Conservation (phyloP, 1,140 invertebrate genomes). For the Trinorchestia longiramus region DNA sequence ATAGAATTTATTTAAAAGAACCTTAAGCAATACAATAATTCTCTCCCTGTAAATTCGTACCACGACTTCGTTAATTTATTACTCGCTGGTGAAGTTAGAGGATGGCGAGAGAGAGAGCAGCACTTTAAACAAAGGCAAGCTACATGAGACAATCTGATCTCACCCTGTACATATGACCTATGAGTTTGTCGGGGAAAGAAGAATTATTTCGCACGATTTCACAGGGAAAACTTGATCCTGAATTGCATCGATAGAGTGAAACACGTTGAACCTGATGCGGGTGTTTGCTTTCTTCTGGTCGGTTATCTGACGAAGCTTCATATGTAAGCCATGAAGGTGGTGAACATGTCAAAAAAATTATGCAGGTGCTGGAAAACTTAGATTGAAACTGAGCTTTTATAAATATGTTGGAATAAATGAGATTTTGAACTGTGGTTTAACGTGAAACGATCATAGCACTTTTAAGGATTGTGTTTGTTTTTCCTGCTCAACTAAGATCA, state of each 20-base stretch:
- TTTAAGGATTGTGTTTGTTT: no score
- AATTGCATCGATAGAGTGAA: constrained; percentile 13
- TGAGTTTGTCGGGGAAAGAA: constrained; percentile 50
- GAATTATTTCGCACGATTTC: constrained; percentile 46
- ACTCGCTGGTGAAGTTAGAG: not conserved
- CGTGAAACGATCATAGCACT: no score
- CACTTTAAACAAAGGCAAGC: constrained; percentile 44
- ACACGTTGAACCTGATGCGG: not conserved
- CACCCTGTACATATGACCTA: constrained; percentile 32
- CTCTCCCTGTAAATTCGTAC: constrained; percentile 22
- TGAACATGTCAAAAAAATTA: not conserved
- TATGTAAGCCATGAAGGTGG: not conserved
- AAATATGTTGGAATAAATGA: not conserved
- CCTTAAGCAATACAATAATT: constrained; percentile 7
- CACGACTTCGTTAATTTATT: constrained; percentile 26
- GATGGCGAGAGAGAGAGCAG: not conserved
- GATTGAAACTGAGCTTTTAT: not conserved
- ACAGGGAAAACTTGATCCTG: constrained; percentile 24
- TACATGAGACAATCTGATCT: constrained; percentile 29
- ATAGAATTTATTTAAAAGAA: constrained; percentile 11
- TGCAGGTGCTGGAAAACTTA: not conserved
- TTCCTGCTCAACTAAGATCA: no score
- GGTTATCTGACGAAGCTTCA: not conserved
- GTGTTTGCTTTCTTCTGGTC: not conserved
- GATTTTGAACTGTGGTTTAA: not conserved